Conservation (phyloP, 2,888 invertebrate species). For the Heliconius sara region DNA sequence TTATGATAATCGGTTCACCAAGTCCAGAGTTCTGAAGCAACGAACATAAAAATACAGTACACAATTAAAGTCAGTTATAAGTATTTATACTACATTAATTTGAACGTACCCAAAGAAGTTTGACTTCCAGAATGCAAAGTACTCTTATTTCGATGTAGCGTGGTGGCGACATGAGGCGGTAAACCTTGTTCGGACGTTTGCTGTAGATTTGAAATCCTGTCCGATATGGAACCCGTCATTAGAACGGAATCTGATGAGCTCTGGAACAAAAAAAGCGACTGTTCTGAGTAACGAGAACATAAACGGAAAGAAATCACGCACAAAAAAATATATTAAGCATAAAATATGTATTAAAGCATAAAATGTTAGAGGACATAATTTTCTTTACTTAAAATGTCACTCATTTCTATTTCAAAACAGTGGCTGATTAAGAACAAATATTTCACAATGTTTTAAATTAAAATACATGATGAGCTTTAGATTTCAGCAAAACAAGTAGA, state of each 20-base stretch:
- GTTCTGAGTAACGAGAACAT: neutral
- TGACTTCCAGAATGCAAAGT: constrained; percentile 69
- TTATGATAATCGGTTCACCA: too few relatives aligned
- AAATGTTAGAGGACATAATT: too few relatives aligned
- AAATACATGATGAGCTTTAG: too few relatives aligned
- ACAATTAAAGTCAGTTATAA: too few relatives aligned
- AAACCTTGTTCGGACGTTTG: constrained; percentile 60
- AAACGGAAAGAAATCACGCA: neutral
- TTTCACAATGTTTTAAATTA: too few relatives aligned
- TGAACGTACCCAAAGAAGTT: constrained; percentile 63
- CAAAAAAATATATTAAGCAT: too few relatives aligned
- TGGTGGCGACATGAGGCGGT: constrained; percentile 60
- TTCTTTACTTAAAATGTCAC: neutral
- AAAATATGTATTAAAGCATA: too few relatives aligned
- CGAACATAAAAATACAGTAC: too few relatives aligned
- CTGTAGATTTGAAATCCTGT: constrained; percentile 86
- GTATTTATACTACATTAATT: neutral
- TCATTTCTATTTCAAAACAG: too few relatives aligned
- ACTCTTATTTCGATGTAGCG: constrained; percentile 76
- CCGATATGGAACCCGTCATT: constrained; percentile 73
- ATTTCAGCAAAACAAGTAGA: too few relatives aligned
- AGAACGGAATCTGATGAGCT: constrained; percentile 86
- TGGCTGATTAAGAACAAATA: too few relatives aligned
- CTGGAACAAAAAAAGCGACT: constrained; percentile 62
- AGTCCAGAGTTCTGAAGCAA: too few relatives aligned